Conservation (phyloP, 2,797 vertebrate genomes). For the Dendrocincla tyrannina region DNA sequence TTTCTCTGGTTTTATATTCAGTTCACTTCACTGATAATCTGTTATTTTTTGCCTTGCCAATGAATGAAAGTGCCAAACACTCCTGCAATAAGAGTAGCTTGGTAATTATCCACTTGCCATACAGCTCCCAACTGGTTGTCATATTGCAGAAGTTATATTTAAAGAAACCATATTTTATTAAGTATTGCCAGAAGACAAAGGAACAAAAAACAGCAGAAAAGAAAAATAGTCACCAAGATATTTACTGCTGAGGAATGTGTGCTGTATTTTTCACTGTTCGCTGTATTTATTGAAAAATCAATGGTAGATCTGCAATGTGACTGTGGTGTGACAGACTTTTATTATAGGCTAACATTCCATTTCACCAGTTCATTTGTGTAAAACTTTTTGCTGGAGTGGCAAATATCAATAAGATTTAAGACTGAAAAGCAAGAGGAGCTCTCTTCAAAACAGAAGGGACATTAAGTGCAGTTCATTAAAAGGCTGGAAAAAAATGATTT, state of each 20-base stretch:
- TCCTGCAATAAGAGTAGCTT: not conserved
- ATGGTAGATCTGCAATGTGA: constrained; percentile 65
- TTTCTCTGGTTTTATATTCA: not conserved
- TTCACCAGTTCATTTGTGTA: constrained; percentile 74
- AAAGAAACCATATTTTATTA: constrained; percentile 69
- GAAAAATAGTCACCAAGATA: constrained; percentile 71
- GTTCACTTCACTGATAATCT: not conserved
- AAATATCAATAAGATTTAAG: constrained; percentile 60
- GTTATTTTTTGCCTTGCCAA: not conserved
- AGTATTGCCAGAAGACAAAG: constrained; percentile 70
- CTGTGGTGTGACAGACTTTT: constrained; percentile 73
- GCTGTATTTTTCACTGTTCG: constrained; percentile 66
- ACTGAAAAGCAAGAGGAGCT: constrained; percentile 20
- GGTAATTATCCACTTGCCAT: constrained; percentile 41
- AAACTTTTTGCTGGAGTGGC: constrained; percentile 73
- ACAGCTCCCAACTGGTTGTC: constrained; percentile 25
- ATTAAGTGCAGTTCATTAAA: not conserved
- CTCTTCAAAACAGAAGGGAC: not conserved
- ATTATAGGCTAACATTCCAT: constrained; percentile 74
- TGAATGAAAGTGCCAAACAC: not conserved
- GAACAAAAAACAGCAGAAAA: constrained; percentile 62
- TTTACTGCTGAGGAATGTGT: constrained; percentile 66
- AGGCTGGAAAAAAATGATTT: not conserved
- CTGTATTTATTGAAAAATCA: constrained; percentile 79
- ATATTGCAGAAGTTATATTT: constrained; percentile 35